Conservation (phyloP, 2,113 vertebrate species). For the Alouatta palliata region DNA sequence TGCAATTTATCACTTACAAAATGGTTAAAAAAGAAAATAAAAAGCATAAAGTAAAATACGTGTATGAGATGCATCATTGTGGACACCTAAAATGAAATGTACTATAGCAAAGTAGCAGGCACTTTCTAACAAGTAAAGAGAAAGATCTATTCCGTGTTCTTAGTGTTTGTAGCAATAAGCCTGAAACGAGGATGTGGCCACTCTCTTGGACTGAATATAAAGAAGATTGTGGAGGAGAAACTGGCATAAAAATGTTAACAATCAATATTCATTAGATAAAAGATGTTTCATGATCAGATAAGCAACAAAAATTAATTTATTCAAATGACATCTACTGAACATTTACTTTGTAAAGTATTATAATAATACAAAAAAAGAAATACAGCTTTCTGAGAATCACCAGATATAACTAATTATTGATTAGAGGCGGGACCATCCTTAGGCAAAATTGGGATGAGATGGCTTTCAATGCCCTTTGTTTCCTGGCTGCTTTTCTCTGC, state of each 20-base stretch:
- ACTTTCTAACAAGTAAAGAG: not conserved
- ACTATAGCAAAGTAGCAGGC: not conserved
- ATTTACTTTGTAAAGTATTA: slow-evolving; percentile 59
- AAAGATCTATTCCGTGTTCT: not conserved
- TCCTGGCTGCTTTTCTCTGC: not conserved
- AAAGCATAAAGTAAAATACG: not conserved
- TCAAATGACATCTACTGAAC: slow-evolving; percentile 32
- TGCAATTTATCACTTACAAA: not conserved
- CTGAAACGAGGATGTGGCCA: not conserved
- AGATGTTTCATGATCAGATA: slow-evolving; percentile 48
- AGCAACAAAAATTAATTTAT: slow-evolving; percentile 39
- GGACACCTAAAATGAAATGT: not conserved
- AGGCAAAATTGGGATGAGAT: not conserved
- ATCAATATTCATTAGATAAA: slow-evolving; percentile 58
- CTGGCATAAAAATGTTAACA: not conserved
- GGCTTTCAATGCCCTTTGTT: not conserved
- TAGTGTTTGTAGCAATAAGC: not conserved
- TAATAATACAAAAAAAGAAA: not conserved
- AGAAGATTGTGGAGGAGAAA: slow-evolving; percentile 12
- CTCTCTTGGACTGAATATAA: not conserved
- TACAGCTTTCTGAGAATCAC: not conserved
- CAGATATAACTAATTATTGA: not conserved
- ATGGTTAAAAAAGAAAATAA: not conserved
- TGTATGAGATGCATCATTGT: not conserved
- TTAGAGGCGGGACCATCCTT: not conserved